A percentile compares a stretch with the other conserved stretches of the same genome.
Conservation (phyloP, 2,888 invertebrate species). For the Chalcosyrphus nemorum region DNA sequence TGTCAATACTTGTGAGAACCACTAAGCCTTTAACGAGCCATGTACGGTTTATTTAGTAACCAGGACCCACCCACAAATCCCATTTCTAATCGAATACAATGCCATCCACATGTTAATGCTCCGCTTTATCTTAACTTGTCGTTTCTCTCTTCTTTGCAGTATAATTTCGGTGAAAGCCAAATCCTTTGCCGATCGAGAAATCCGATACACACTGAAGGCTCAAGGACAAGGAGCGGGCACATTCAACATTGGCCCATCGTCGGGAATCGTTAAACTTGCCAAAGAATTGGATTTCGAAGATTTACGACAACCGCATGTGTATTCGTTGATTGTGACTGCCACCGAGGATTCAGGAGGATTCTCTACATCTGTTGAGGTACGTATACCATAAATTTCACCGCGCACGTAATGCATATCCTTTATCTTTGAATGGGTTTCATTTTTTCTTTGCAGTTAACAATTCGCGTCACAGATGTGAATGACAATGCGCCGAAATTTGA, state of each 20-base stretch:
- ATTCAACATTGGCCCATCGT: constrained; percentile 96
- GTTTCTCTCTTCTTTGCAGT: constrained; percentile 84
- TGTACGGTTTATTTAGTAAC: not conserved
- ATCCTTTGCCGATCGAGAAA: constrained; percentile 97
- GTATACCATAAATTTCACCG: not conserved
- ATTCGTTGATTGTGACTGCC: constrained; percentile 95
- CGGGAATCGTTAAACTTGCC: constrained; percentile 96
- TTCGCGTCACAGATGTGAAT: constrained; percentile 97
- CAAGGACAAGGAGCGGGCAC: constrained; percentile 97
- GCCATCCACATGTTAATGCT: constrained; percentile 42
- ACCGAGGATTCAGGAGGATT: constrained; percentile 99
- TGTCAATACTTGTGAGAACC: constrained; percentile 29
- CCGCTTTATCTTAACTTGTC: constrained; percentile 30
- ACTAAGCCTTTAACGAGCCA: not conserved
- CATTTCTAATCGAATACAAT: constrained; percentile 30
- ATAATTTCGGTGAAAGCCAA: constrained; percentile 98
- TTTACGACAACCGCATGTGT: constrained; percentile 95
- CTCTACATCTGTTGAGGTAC: constrained; percentile 95
- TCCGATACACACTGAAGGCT: constrained; percentile 97
- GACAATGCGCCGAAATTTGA: constrained; percentile 99
- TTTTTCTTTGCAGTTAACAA: constrained; percentile 88
- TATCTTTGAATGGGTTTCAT: constrained; percentile 26
- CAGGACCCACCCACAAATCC: not conserved
- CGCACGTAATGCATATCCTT: not conserved
- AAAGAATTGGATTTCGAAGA: constrained; percentile 99